A percentile compares a stretch with the other conserved stretches of the same genome.
Evolutionary conservation across 2,888 invertebrate species (phyloP).

Genomic region (Acanthopleura granulata): DNA sequence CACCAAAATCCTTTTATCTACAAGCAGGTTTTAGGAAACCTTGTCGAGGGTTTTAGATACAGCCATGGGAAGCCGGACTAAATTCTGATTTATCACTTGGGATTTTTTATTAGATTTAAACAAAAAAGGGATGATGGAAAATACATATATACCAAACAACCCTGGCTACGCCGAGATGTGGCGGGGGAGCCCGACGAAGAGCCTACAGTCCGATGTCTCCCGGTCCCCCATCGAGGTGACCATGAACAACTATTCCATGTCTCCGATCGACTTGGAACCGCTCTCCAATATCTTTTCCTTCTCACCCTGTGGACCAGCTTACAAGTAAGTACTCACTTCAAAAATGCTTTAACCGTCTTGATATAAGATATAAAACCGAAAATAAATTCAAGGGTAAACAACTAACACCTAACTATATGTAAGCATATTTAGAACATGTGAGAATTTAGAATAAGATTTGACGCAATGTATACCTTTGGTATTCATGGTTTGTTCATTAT

Average conservation of each 20-base stretch:
- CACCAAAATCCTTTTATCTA: slow-evolving; percentile 8
- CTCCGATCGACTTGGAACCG: slow-evolving; percentile 87
- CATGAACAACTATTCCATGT: slow-evolving; percentile 77
- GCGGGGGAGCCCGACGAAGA: slow-evolving; percentile 30
- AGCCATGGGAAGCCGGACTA: background rate
- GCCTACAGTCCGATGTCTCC: slow-evolving; percentile 30
- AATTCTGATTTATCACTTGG: background rate
- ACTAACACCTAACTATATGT: too few relatives aligned
- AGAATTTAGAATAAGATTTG: too few relatives aligned
- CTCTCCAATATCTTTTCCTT: slow-evolving; percentile 88
- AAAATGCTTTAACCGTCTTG: background rate
- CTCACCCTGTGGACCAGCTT: slow-evolving; percentile 80
- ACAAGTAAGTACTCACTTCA: slow-evolving; percentile 66
- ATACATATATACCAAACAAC: slow-evolving; percentile 27
- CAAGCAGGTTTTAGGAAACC: background rate
- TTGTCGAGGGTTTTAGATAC: background rate
- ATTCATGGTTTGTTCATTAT: background rate
- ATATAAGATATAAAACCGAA: too few relatives aligned
- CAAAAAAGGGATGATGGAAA: slow-evolving; percentile 26
- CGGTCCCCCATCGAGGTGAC: slow-evolving; percentile 32
- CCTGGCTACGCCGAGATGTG: slow-evolving; percentile 33
- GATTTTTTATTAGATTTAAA: background rate
- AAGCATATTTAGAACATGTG: too few relatives aligned
- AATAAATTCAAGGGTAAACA: too few relatives aligned
- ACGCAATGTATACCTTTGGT: too few relatives aligned